phyloP scores from a whole-genome alignment of 2,888 invertebrate species.

The Pristionchus fissidentatus region DNA sequence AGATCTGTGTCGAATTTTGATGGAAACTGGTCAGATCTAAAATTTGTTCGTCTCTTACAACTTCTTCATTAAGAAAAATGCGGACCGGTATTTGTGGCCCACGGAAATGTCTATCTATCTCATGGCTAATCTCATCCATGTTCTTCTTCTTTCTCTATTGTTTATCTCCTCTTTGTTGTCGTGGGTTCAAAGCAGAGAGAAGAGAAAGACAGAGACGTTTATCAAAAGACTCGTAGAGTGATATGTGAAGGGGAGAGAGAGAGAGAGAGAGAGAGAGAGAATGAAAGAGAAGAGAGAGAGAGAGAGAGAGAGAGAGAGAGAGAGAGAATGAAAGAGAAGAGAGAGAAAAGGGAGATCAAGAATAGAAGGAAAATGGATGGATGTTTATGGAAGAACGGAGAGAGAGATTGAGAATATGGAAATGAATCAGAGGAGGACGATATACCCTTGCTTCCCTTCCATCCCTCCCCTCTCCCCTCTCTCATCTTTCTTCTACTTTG shows the following conservation, averaged over 20 bases:
- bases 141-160: no score
- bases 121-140: no score
- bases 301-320: background rate
- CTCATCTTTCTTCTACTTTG: background rate
- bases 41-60: no score
- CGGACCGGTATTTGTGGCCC: no score
- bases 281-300: background rate
- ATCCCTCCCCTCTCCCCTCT: background rate
- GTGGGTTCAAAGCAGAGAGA: background rate
- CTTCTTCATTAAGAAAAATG: no score
- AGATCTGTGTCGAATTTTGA: no score
- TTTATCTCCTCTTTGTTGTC: background rate
- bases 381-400: background rate
- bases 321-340: background rate
- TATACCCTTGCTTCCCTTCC: background rate
- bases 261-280: background rate
- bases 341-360: background rate
- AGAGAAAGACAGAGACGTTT: background rate
- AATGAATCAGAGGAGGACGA: background rate
- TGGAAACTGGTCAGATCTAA: no score
- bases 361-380: background rate
- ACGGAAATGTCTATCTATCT: no score
- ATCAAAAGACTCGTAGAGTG: background rate
- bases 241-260: background rate
- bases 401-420: background rate